A percentile compares a stretch with the other conserved stretches of the same genome.
Conservation (phyloP, 1,140 invertebrate species). For the Drosophila varians region DNA sequence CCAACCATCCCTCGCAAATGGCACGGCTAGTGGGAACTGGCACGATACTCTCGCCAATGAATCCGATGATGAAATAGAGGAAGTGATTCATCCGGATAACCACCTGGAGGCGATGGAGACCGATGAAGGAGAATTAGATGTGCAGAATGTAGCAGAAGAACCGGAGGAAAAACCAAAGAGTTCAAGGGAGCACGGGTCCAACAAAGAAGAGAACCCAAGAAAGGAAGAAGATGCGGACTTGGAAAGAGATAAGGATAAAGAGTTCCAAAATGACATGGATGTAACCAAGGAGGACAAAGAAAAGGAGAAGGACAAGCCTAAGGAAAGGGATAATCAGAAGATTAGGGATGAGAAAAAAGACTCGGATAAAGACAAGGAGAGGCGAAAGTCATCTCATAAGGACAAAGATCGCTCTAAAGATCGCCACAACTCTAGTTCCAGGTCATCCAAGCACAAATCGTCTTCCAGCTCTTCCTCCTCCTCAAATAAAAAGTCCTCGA, state of each 20-base stretch:
- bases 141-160: neutral
- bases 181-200: constrained; percentile 37
- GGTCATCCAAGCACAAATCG: constrained; percentile 57
- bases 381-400: constrained; percentile 44
- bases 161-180: constrained; percentile 6
- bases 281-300: constrained; percentile 15
- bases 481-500: constrained; percentile 55
- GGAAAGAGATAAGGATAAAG: neutral
- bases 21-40: constrained; percentile 13
- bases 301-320: constrained; percentile 43
- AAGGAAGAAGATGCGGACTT: constrained; percentile 15
- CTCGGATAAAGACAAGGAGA: constrained; percentile 2
- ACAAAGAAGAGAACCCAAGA: constrained; percentile 22
- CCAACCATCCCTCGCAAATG: constrained; percentile 26
- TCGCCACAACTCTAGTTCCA: constrained; percentile 43
- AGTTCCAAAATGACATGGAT: neutral
- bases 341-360: neutral
- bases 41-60: constrained; percentile 32
- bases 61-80: constrained; percentile 23
- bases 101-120: neutral
- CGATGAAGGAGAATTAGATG: neutral
- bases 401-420: constrained; percentile 50
- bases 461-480: constrained; percentile 50
- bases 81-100: constrained; percentile 9
- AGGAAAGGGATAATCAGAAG: constrained; percentile 15